phyloP scores from a whole-genome alignment of 2,113 vertebrate species.

The Rhombomys opimus region DNA sequence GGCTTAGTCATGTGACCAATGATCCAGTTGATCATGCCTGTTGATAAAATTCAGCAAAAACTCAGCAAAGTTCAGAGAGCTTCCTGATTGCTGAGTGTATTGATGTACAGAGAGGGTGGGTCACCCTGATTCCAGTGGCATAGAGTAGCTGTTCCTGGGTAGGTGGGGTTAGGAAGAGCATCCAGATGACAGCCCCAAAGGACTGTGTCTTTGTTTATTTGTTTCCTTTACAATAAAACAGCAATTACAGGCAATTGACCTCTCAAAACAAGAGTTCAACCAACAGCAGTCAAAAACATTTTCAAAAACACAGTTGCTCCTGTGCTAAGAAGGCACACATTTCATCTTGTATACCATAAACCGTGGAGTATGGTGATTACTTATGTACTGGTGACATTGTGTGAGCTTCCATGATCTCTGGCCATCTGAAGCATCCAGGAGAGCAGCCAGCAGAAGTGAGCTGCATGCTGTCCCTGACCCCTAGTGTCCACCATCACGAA shows the following conservation, averaged over 20 bases:
- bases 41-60: neutral
- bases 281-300: neutral
- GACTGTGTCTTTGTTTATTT: neutral
- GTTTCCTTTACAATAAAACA: neutral
- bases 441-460: too few relatives aligned
- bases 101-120: rapidly evolving
- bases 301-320: neutral
- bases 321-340: neutral
- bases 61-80: neutral
- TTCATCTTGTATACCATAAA: neutral
- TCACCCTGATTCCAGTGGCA: rapidly evolving
- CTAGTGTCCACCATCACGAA: too few relatives aligned
- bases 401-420: neutral
- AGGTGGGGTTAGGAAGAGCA: neutral
- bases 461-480: too few relatives aligned
- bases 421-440: neutral
- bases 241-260: neutral
- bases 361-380: neutral
- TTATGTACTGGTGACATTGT: neutral
- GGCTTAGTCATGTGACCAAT: neutral
- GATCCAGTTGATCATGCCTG: neutral
- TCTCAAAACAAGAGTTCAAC: neutral
- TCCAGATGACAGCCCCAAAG: neutral
- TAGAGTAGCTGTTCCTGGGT: rapidly evolving
- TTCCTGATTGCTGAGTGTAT: neutral